Base-by-base conservation (phyloP, 2,113 vertebrate genomes). In the Lonchura striata region DNA sequence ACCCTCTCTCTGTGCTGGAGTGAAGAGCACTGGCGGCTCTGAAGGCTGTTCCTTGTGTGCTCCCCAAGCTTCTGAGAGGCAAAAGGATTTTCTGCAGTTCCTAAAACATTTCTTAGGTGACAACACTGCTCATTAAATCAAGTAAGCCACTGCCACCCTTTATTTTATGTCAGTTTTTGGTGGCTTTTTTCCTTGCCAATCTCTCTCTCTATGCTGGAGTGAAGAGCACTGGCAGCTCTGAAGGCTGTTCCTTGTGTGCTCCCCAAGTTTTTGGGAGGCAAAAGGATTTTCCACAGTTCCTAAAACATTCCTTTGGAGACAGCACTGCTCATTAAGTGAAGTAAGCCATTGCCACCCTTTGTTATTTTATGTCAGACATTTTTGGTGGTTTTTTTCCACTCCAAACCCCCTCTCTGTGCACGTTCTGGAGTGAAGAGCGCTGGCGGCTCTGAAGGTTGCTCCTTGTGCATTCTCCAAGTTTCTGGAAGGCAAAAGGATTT, bases 231-330 rank as follows among this genome's bases (percentile, higher is more conserved):
- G 33, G 44, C 8, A 33, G 27, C 14, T 44, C 61, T 19, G 33
- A 15, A 7, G 11, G 25, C 22, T 5, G 0, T 3, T 57, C 60
- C 44, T n/a, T 8, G 6, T 24, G 49, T 1, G 3, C 5, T 35
- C 27, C 31, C 61, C 31, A 11, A 19, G 10, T 22, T 24, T 42
- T 25, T 35, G 30, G 21, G 33, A 65, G 14, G 6, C 6, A 44
- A 13, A 39, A 23, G 0, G 2, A 5, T 52, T 74, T 82, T 33
- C 18, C 22, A 0, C 1, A 0, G 3, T 47, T 74, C 15, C 21
- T 71, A 76, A 69, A 66, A 28, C 35, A 53, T 52, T 44, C 21
- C n/a, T n/a, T 35, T 35, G 13, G 27, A 65, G 17, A 88, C 30
- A 52, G 33, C 12, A 15, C 14, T 64, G 15, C 10, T 81, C 22